Conservation (phyloP, 2,888 invertebrate genomes). For the Epinotia bilunana region DNA sequence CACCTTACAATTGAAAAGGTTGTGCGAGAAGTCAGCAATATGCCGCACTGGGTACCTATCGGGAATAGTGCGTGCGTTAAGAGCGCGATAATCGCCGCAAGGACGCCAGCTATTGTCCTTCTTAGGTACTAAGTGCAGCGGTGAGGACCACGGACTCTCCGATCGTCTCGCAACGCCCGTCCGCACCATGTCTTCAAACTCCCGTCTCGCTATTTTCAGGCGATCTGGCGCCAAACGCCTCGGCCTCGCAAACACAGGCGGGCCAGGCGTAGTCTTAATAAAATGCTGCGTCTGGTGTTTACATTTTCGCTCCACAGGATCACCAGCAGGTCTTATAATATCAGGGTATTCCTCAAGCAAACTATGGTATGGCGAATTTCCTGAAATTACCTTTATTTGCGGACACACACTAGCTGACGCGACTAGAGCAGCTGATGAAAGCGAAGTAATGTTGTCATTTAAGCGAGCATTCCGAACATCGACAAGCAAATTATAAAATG, state of each 20-base stretch:
- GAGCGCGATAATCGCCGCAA: slow-evolving; percentile 8
- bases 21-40: slow-evolving; percentile 4
- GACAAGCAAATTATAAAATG: slow-evolving; percentile 4
- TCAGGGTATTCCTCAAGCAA: slow-evolving; percentile 1
- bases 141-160: slow-evolving; percentile 11
- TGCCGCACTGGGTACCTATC: slow-evolving; percentile 6
- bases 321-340: slow-evolving; percentile 1
- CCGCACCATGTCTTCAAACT: background rate
- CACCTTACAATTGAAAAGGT: background rate
- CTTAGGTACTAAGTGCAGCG: slow-evolving; percentile 9
- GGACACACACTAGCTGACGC: background rate
- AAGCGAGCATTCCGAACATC: slow-evolving; percentile 25
- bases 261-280: slow-evolving; percentile 6
- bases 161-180: slow-evolving; percentile 3
- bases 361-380: background rate
- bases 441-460: slow-evolving; percentile 23
- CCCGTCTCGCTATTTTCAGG: background rate
- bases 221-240: background rate
- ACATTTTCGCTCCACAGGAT: background rate
- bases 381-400: slow-evolving; percentile 1
- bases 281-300: slow-evolving; percentile 7
- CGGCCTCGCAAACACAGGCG: slow-evolving; percentile 2
- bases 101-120: slow-evolving; percentile 15
- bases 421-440: background rate
- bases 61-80: background rate